Percentiles rank a stretch among this genome's conserved stretches.
Conservation (phyloP, 2,797 vertebrate genomes). For the Sebastes matsubarae region DNA sequence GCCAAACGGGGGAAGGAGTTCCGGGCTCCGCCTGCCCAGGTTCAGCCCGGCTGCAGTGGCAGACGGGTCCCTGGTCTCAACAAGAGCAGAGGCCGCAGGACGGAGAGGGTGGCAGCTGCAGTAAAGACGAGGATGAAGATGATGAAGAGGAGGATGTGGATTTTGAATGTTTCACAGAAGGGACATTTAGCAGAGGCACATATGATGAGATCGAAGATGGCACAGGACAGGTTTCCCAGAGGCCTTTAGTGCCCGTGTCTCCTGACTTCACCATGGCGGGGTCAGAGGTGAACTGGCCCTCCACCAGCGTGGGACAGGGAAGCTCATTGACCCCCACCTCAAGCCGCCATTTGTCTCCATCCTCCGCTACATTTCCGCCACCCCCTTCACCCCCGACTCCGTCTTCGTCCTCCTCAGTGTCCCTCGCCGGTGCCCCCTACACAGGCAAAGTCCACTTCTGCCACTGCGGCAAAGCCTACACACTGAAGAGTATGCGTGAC, state of each 20-base stretch:
- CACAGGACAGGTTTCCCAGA: constrained; percentile 83
- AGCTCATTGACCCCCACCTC: constrained; percentile 58
- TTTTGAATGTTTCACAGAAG: constrained; percentile 80
- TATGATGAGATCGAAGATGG: constrained; percentile 82
- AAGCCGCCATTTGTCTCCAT: constrained; percentile 65
- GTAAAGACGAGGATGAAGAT: constrained; percentile 61
- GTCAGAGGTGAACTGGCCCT: constrained; percentile 72
- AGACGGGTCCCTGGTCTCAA: constrained; percentile 79
- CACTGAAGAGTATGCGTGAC: constrained; percentile 94
- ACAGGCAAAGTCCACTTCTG: constrained; percentile 91
- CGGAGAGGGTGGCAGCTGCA: constrained; percentile 61
- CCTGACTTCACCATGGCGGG: constrained; percentile 70
- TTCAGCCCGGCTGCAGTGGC: constrained; percentile 85
- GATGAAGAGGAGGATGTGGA: constrained; percentile 84
- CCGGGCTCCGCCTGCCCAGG: constrained; percentile 37
- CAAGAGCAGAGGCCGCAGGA: constrained; percentile 53
- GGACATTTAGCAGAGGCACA: constrained; percentile 73
- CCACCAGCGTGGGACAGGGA: constrained; percentile 44
- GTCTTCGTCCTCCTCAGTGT: constrained; percentile 78
- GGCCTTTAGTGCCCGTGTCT: constrained; percentile 74
- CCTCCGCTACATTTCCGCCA: constrained; percentile 62
- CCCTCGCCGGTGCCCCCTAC: constrained; percentile 74
- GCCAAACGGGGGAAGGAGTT: constrained; percentile 15
- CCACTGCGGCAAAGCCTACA: constrained; percentile 95
- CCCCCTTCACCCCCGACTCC: constrained; percentile 75